Percentiles rank a stretch among this genome's conserved stretches.
phyloP scores from a whole-genome alignment of 1,140 invertebrate species.

The Phymastichus coffea region DNA sequence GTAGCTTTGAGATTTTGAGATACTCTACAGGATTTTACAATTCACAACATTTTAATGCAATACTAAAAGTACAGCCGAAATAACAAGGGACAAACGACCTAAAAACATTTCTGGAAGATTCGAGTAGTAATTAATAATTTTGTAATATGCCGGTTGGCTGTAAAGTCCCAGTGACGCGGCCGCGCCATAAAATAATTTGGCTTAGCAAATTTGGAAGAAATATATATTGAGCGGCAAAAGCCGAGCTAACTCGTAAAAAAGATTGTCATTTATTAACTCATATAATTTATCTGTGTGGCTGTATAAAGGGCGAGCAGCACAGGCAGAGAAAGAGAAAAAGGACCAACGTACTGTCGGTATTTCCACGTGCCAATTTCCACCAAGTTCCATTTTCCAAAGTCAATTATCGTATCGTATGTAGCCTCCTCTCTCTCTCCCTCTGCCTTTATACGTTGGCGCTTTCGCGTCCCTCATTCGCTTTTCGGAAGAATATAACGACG shows the following conservation, averaged over 20 bases:
- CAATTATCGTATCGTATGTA: constrained; percentile 28
- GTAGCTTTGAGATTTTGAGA: too few relatives aligned
- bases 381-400: constrained; percentile 26
- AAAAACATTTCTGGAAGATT: too few relatives aligned
- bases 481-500: constrained; percentile 27
- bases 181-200: constrained; percentile 27
- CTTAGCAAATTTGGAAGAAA: constrained; percentile 16
- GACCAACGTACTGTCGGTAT: too few relatives aligned
- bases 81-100: too few relatives aligned
- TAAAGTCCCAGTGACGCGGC: too few relatives aligned
- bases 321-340: not conserved
- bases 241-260: constrained; percentile 17
- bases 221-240: constrained; percentile 12
- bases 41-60: too few relatives aligned
- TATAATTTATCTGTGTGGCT: not conserved
- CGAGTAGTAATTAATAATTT: too few relatives aligned
- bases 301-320: not conserved
- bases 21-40: too few relatives aligned
- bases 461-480: constrained; percentile 17
- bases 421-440: not conserved
- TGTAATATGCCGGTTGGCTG: too few relatives aligned
- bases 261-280: constrained; percentile 23
- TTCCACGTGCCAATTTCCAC: constrained; percentile 21
- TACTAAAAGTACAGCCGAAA: too few relatives aligned
- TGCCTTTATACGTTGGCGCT: not conserved